phyloP scores from a whole-genome alignment of 2,888 invertebrate species.

The Meteorus colon region DNA sequence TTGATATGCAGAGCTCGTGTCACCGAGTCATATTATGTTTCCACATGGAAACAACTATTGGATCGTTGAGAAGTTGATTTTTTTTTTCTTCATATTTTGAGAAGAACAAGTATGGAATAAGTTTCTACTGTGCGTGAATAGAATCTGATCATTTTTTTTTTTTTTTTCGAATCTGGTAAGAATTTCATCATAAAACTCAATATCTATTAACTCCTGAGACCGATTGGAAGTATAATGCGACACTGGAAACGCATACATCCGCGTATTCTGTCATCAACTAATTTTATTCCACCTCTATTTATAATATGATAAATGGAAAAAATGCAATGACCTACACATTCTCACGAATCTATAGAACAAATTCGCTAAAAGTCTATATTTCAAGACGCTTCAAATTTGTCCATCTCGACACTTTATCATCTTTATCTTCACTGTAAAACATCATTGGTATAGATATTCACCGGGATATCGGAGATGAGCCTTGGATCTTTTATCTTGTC shows the following conservation, averaged over 20 bases:
- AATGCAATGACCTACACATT: not conserved
- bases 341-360: not conserved
- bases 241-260: not conserved
- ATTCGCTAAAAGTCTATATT: not conserved
- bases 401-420: not conserved
- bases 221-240: too few species aligned
- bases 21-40: not conserved
- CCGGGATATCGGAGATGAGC: too few species aligned
- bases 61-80: not conserved
- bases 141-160: not conserved
- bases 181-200: not conserved
- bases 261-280: not conserved
- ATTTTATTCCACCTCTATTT: not conserved
- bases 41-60: not conserved
- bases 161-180: not conserved
- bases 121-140: too few species aligned
- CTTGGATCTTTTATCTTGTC: too few species aligned
- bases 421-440: not conserved
- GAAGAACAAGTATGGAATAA: not conserved
- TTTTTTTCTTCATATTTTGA: not conserved
- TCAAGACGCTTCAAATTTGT: not conserved
- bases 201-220: too few species aligned
- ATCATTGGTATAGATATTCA: not conserved
- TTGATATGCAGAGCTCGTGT: not conserved
- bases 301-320: not conserved